Evolutionary conservation across 2,113 vertebrate genomes (phyloP).

Genomic region (Rutilus rutilus): DNA sequence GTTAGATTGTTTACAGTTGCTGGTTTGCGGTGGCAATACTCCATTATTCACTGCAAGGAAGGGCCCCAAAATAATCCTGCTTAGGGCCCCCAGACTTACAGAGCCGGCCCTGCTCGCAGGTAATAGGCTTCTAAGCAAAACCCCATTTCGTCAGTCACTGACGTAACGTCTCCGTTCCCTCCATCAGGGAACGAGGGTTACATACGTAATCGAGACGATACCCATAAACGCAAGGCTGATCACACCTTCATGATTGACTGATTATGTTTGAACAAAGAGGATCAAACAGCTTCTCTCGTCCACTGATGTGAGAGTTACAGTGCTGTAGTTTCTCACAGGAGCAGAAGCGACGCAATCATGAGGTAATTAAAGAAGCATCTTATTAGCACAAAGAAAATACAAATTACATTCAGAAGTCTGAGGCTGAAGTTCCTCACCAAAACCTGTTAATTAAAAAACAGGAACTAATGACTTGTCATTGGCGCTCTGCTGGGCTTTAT

Average conservation of each 20-base stretch:
- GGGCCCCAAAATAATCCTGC: no score
- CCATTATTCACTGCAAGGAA: no score
- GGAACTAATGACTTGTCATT: slow-evolving; percentile 47
- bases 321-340: slow-evolving; percentile 1
- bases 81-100: no score
- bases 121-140: no score
- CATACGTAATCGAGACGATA: background rate
- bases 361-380: slow-evolving; percentile 45
- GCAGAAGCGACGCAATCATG: slow-evolving; percentile 8
- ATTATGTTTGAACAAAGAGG: background rate
- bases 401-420: slow-evolving; percentile 34
- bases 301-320: slow-evolving; percentile 2
- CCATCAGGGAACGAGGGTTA: no score
- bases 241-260: background rate
- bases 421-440: slow-evolving; percentile 28
- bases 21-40: no score
- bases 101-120: no score
- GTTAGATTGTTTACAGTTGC: no score
- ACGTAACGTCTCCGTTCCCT: no score
- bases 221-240: background rate
- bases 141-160: no score
- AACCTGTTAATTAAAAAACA: slow-evolving; percentile 52
- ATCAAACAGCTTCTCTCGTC: background rate
- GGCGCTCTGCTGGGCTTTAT: slow-evolving; percentile 9
- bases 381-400: slow-evolving; percentile 38